Base-by-base conservation (phyloP, 2,113 vertebrate genomes). In the Gopherus evgoodei region DNA sequence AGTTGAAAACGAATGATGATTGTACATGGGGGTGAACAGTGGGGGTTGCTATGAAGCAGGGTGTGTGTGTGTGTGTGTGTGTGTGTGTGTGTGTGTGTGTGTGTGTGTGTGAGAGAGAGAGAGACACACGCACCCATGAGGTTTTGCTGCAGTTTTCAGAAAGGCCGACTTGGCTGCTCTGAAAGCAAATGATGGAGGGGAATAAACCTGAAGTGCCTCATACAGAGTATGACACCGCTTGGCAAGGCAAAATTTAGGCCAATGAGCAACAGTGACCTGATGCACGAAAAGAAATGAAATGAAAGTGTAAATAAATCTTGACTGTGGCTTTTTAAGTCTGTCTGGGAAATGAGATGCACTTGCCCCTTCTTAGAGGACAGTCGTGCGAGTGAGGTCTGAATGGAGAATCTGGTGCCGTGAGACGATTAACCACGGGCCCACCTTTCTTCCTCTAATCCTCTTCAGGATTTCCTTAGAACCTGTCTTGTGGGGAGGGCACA, bases 21-120 rank as follows among this genome's bases (percentile, higher is more conserved):
- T 0, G 0, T 12, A 3, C 7, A 3, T 11, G 0, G 17, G 52
- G 50, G 54, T 38, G 90, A 57, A 75, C 1, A 0, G 72, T 38
- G 49, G 53, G 53, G 31, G 3, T 2, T 59, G 88, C 85, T 78
- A 76, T 57, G 12, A 52, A 76, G 6, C 9, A 49, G 57, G 16
- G 42, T 1, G 1, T 35, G 11, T 17, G 2, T 0, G 3, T 2
- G 7, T 38, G 35, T 2, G 65, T 6, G 57, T 21, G 35, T 2
- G 1, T 35, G 11, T 22, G 2, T 38, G 38, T 38, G 1, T 35
- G 11, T 17, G 2, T 0, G 3, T 2, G 7, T 22, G 2, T 38
- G 38, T 38, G 1, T 35, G 11, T 17, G 2, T 0, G 3, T 2
- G 7, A 0, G 4, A 76, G 4, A 80, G 44, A 44, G 44, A 44